phyloP scores from a whole-genome alignment of 2,113 vertebrate species.

The Cyrtonyx montezumae region DNA sequence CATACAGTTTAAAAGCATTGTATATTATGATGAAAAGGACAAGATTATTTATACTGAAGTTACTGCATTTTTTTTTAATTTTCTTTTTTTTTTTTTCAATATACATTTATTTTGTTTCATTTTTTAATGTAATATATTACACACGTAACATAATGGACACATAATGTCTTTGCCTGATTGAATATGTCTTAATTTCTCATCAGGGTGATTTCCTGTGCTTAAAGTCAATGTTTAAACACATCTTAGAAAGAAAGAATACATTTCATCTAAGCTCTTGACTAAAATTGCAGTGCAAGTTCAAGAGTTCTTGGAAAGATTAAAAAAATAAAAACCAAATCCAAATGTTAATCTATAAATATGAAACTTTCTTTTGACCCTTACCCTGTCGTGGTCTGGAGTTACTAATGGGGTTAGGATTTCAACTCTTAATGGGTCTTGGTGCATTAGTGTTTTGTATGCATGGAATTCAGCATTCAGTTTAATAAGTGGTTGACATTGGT shows the following conservation, averaged over 20 bases:
- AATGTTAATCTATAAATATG: slow-evolving; percentile 84
- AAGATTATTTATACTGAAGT: neutral
- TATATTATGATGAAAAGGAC: neutral
- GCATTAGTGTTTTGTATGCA: slow-evolving; percentile 84
- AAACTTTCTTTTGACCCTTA: slow-evolving; percentile 78
- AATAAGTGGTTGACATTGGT: slow-evolving; percentile 87
- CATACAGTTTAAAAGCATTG: neutral
- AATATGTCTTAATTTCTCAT: slow-evolving; percentile 1
- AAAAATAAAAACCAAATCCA: slow-evolving; percentile 76
- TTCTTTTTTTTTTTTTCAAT: neutral
- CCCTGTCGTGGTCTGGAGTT: slow-evolving; percentile 73
- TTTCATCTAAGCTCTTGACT: slow-evolving; percentile 52
- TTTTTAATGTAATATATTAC: neutral
- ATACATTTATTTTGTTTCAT: neutral
- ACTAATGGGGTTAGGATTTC: slow-evolving; percentile 83
- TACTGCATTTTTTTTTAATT: neutral
- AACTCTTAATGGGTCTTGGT: slow-evolving; percentile 79
- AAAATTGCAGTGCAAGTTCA: slow-evolving; percentile 73
- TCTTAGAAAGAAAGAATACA: slow-evolving; percentile 57
- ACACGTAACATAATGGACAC: neutral
- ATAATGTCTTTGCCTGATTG: neutral
- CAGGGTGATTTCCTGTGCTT: neutral
- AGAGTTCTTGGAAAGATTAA: slow-evolving; percentile 76
- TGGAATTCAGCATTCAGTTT: slow-evolving; percentile 79
- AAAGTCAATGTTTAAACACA: neutral